Conservation (phyloP, 2,888 invertebrate genomes). For the Junonia oenone region DNA sequence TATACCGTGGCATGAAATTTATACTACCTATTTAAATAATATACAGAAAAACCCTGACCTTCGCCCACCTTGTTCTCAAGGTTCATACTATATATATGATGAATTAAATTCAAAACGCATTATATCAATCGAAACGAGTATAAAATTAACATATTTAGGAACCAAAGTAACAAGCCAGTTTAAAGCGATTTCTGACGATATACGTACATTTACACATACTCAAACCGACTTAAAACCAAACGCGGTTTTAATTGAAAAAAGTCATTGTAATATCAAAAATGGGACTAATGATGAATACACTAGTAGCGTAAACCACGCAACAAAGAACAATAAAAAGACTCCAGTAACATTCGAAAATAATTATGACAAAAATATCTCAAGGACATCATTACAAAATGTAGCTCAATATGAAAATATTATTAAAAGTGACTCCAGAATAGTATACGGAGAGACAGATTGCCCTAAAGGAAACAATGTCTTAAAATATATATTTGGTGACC, state of each 20-base stretch:
- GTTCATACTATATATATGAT: slow-evolving; percentile 48
- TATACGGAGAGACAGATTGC: slow-evolving; percentile 32
- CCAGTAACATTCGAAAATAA: background rate
- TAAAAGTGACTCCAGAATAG: slow-evolving; percentile 40
- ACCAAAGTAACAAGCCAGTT: slow-evolving; percentile 34
- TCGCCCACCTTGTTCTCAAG: slow-evolving; percentile 36
- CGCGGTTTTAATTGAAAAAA: background rate
- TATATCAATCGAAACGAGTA: slow-evolving; percentile 45
- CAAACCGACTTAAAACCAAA: background rate
- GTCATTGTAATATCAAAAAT: background rate
- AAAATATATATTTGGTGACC: slow-evolving; percentile 52
- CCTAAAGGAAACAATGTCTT: slow-evolving; percentile 40
- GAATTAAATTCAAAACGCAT: slow-evolving; percentile 50
- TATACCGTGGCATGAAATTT: slow-evolving; percentile 50
- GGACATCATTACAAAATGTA: background rate
- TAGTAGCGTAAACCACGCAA: background rate
- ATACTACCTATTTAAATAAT: slow-evolving; percentile 46
- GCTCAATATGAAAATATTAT: slow-evolving; percentile 22
- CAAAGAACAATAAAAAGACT: background rate
- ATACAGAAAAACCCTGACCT: slow-evolving; percentile 29
- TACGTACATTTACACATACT: slow-evolving; percentile 4
- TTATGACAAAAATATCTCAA: background rate
- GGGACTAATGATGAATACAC: slow-evolving; percentile 5
- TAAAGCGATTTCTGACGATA: slow-evolving; percentile 1
- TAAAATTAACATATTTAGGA: slow-evolving; percentile 46